phyloP scores from a whole-genome alignment of 64 coral and sea anemone species.

The Astreopora myriophthalma region DNA sequence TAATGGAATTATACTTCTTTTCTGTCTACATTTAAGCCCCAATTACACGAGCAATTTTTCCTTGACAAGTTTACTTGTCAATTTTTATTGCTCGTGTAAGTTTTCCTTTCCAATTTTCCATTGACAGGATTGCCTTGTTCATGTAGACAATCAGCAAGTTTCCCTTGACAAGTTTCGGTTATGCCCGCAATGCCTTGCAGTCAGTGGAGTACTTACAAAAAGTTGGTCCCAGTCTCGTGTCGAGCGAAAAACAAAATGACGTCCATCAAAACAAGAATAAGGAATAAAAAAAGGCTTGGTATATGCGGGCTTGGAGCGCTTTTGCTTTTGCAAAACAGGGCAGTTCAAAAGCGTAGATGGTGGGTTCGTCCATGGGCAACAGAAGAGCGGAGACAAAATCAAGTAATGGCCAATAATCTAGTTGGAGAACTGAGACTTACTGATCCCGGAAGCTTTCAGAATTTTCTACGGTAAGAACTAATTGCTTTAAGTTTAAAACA shows the following conservation, averaged over 20 bases:
- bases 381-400: slow-evolving; percentile 30
- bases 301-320: slow-evolving; percentile 45
- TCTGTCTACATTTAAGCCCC: not conserved
- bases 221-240: not conserved
- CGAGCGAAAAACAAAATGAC: not conserved
- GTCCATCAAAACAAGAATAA: slow-evolving; percentile 52
- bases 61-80: not conserved
- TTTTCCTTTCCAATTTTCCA: not conserved
- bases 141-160: not conserved
- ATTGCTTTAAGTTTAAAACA: slow-evolving; percentile 5
- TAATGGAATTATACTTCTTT: no score
- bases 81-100: not conserved
- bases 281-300: slow-evolving; percentile 51
- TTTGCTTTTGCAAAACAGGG: slow-evolving; percentile 61
- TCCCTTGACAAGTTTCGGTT: not conserved
- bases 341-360: slow-evolving; percentile 56
- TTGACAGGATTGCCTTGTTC: not conserved
- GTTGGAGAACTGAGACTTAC: slow-evolving; percentile 63
- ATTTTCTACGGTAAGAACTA: slow-evolving; percentile 61
- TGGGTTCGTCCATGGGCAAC: slow-evolving; percentile 67
- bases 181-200: slow-evolving; percentile 39
- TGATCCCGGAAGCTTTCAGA: slow-evolving; percentile 54
- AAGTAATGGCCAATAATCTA: slow-evolving; percentile 64
- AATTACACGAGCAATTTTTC: not conserved
- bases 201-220: slow-evolving; percentile 40